Conservation (phyloP, 2,113 vertebrate species). For the Mirounga angustirostris region DNA sequence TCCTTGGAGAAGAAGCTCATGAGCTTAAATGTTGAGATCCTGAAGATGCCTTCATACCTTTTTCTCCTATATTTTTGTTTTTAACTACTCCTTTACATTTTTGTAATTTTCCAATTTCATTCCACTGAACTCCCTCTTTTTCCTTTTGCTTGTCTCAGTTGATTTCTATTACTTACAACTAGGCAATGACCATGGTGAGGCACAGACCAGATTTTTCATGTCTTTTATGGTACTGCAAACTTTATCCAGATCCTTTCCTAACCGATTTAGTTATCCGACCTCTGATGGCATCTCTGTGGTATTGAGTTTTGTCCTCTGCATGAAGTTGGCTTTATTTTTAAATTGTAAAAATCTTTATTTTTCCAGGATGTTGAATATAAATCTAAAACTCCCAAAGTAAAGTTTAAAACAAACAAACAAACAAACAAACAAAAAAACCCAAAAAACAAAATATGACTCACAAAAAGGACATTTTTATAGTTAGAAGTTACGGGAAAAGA, state of each 20-base stretch:
- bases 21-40: neutral
- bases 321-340: slow-evolving; percentile 51
- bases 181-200: neutral
- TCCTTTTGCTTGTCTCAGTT: neutral
- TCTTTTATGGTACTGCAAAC: neutral
- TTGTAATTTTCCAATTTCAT: neutral
- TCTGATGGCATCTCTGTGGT: slow-evolving; percentile 29
- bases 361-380: slow-evolving; percentile 40
- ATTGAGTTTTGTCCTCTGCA: slow-evolving; percentile 47
- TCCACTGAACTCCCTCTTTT: neutral
- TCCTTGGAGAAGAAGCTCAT: neutral
- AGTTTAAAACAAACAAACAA: neutral
- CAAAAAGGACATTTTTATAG: slow-evolving; percentile 56
- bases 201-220: neutral
- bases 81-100: neutral
- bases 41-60: neutral
- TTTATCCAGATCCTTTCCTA: neutral
- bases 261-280: neutral
- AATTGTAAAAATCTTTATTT: slow-evolving; percentile 14
- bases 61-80: neutral
- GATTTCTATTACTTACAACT: neutral
- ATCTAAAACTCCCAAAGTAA: slow-evolving; percentile 48
- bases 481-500: slow-evolving; percentile 30
- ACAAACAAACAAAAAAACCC: neutral
- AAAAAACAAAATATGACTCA: slow-evolving; percentile 8